Percentiles rank a stretch among this genome's conserved stretches.
Conservation (phyloP, 2,113 vertebrate genomes). For the Psilopsiagon aurifrons region DNA sequence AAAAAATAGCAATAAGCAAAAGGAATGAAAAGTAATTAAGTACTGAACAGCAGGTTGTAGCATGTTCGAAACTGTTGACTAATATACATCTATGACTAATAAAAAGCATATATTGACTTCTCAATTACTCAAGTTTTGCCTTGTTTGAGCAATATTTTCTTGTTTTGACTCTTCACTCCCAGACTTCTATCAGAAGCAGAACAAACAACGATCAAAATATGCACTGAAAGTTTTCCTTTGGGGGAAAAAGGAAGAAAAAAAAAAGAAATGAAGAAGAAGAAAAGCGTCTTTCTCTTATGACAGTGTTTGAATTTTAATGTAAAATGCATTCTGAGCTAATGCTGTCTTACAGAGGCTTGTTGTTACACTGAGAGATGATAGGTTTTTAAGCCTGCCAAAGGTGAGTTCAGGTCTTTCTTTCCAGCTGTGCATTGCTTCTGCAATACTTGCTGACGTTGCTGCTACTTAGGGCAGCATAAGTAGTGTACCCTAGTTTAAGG, state of each 20-base stretch:
- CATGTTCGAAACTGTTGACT: not conserved
- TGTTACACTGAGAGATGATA: constrained; percentile 21
- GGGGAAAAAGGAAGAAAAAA: not conserved
- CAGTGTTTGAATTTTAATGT: constrained; percentile 42
- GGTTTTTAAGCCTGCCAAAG: constrained; percentile 36
- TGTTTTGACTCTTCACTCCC: not conserved
- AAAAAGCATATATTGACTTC: not conserved
- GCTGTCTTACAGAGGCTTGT: not conserved
- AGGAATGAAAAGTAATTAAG: not conserved
- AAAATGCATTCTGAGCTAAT: constrained; percentile 47
- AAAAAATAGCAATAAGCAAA: not conserved
- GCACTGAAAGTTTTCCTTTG: not conserved
- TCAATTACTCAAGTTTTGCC: not conserved
- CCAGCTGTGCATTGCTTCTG: constrained; percentile 12
- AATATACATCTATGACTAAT: not conserved
- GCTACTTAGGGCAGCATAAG: constrained; percentile 24
- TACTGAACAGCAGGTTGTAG: not conserved
- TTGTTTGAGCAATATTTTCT: not conserved
- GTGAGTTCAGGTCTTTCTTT: constrained; percentile 33
- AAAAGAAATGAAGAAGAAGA: not conserved
- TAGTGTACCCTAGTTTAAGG: constrained; percentile 44
- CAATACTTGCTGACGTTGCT: constrained; percentile 34
- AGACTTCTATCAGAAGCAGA: not conserved
- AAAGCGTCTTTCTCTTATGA: not conserved
- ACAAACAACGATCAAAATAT: not conserved